Base-by-base conservation (phyloP, 2,888 invertebrate genomes). In the Cantharis flavilabris region DNA sequence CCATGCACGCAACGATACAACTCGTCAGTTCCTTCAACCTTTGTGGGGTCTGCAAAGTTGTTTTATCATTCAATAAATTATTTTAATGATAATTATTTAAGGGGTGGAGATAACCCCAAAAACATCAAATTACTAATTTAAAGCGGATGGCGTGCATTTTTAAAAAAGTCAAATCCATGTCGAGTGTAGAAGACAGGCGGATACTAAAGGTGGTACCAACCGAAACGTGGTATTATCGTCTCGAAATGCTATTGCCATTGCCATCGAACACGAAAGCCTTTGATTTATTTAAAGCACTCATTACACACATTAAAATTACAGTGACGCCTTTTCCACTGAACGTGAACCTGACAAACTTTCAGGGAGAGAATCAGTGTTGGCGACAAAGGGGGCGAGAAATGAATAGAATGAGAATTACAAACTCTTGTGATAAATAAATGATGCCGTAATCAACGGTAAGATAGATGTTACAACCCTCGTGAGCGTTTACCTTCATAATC, bases 181-280 rank as follows among this genome's bases (percentile, higher is more conserved):
- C 73, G 70, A 70, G 76, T 62, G 49, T 18, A 33, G 10, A 62
- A 23, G 71, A 30, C 73, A 77, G 77, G 69, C 74, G 74, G 77
- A 74, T 75, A 77, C 26, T 72, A 16, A 30, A 23, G 49, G 77
- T 74, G 77, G 77, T 77, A 77, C 77, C 77, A 72, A 72, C 77
- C 69, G 62, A 23, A 63, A 20, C 73, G 33, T 70, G 75, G 72
- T 77, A 75, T 77, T 77, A 77, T 77, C 72, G 64, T 67, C 64
- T 26, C 69, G 70, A 74, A 76, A 75, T 75, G 73, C 20, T 71
- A 63, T 49, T 62, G 62, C 70, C 73, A 67, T 70, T 18, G 73
- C 70, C 49, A 72, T 69, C 70, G 20, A 62, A 26, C 77, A 77
- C 77, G 75, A 70, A 72, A 75, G 49, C 71, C 20, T 49, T 71